Evolutionary conservation across 2,888 invertebrate genomes (phyloP).

Genomic region (Molanna angustata): DNA sequence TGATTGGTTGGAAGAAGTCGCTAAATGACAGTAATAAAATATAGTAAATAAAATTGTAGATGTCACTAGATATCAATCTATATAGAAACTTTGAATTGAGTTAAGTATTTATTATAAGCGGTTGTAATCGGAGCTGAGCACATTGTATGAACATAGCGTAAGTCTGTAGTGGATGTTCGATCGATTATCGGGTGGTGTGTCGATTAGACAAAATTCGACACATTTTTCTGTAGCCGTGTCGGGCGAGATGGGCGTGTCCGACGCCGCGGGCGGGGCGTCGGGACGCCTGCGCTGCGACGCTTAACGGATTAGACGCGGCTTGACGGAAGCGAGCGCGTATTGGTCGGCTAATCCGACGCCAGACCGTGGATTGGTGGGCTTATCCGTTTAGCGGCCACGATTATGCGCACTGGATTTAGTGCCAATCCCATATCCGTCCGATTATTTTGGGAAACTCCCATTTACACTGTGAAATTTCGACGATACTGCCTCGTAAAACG

Average conservation of each 20-base stretch:
- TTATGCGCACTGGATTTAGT: conserved; percentile 29
- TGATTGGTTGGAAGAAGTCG: too few relatives aligned
- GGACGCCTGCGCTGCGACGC: conserved; percentile 27
- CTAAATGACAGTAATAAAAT: too few relatives aligned
- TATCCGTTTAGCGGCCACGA: conserved; percentile 25
- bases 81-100: too few relatives aligned
- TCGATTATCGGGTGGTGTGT: conserved; percentile 15
- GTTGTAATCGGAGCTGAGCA: too few relatives aligned
- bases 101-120: too few relatives aligned
- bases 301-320: conserved; percentile 21
- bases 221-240: conserved; percentile 11
- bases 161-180: too few relatives aligned
- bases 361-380: conserved; percentile 22
- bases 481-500: too few relatives aligned
- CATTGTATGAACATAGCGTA: too few relatives aligned
- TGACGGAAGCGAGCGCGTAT: conserved; percentile 15
- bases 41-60: too few relatives aligned
- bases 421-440: conserved; percentile 13
- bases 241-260: conserved; percentile 12
- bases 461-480: too few relatives aligned
- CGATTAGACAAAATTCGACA: conserved; percentile 10
- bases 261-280: conserved; percentile 23
- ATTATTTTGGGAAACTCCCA: conserved; percentile 14
- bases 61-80: too few relatives aligned
- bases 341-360: conserved; percentile 18